Evolutionary conservation across 2,888 invertebrate species (phyloP), one percentile per base, ranked within the genome.

Genomic region (Strigamia maritima): DNA sequence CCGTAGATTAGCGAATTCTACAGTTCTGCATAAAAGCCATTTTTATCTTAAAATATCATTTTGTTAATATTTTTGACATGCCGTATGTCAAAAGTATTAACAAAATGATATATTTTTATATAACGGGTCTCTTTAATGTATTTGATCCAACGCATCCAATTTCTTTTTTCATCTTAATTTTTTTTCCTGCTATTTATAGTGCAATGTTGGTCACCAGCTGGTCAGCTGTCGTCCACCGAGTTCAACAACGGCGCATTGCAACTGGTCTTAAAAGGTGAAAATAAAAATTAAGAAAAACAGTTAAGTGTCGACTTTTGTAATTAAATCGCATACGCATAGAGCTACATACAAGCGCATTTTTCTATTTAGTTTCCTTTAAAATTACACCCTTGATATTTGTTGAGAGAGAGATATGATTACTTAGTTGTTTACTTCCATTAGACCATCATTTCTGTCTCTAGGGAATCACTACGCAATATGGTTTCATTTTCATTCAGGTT

Each of bases 201-300:
- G 26, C 70, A 70, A 28, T 70, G 28, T 70, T 70, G 70, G 70
- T 70, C 70, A 26, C 26, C 70, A 70, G 28, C 26, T 70, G 70
- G 70, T 12, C 70, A 70, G 28, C n/a, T 70, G 70, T 70, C 70
- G 28, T 28, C 28, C n/a, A 4, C 14, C 16, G 7, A 70, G 70
- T 35, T 40, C 31, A 40, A 75, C 76, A 75, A 75, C 76, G 76
- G 76, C 35, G 76, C 76, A 40, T 24, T 75, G 38, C 76, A 75
- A 75, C 76, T 75, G 38, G 35, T 75, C 76, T 38, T 75, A 40
- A 75, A 75, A 75, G 76, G 76, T 75, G 40, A 70, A 70, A 70
- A 12, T 70, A 70, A 70, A 70, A 70, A 70, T 70, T 70, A 35
- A 70, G 70, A 28, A 70, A 70, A 28, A 70, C 16, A 70, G 28